These are phyloP conservation scores for Dicycla oo DNA, from an alignment of 2,888 invertebrate species.

Conservation along the genomic window DNA sequence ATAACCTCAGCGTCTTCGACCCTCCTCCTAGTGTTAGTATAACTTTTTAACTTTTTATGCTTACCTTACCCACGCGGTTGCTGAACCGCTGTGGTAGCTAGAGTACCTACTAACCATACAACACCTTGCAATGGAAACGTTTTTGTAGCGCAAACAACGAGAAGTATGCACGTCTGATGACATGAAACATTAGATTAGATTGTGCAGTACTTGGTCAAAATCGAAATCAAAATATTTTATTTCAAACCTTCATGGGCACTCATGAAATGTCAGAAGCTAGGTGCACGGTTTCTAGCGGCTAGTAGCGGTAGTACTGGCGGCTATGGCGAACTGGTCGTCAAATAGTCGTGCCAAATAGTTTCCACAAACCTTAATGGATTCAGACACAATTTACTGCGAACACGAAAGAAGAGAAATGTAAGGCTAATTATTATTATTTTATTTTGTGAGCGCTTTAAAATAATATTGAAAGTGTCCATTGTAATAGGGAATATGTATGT, in stretches of 20 bases:
- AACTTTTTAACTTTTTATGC: slow-evolving; percentile 10
- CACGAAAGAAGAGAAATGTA: neutral
- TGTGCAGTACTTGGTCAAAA: neutral
- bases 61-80: neutral
- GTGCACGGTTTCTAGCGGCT: too few relatives aligned
- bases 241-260: too few relatives aligned
- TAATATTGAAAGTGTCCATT: neutral
- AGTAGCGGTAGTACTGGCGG: too few relatives aligned
- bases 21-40: slow-evolving; percentile 50
- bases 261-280: too few relatives aligned
- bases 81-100: neutral
- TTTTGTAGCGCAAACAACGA: neutral
- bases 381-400: neutral
- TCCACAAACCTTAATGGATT: neutral
- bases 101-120: neutral
- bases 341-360: neutral
- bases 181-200: neutral
- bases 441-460: neutral
- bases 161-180: neutral
- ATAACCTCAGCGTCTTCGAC: slow-evolving; percentile 31
- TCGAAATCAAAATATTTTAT: too few relatives aligned
- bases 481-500: neutral
- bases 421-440: neutral
- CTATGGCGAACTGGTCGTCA: neutral
- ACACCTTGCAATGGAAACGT: neutral